These are phyloP conservation scores for Sciurus carolinensis DNA, from an alignment of 2,797 vertebrate genomes.

Conservation along the genomic window DNA sequence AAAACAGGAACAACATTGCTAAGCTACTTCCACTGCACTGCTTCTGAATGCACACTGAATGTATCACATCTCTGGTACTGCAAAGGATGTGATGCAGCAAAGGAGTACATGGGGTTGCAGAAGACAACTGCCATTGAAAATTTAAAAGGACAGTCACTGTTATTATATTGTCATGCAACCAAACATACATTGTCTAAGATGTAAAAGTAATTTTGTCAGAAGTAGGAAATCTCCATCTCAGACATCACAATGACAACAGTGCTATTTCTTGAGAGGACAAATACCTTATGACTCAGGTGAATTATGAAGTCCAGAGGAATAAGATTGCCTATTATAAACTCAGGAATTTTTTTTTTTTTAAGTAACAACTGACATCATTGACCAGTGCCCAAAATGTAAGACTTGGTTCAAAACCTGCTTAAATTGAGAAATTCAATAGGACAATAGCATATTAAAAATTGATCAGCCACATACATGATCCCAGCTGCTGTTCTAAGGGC, in stretches of 20 bases:
- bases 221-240: neutral
- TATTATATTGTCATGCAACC: neutral
- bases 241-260: neutral
- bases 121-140: neutral
- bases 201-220: neutral
- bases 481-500: neutral
- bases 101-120: accelerated
- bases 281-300: neutral
- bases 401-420: constrained; percentile 41
- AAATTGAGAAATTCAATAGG: constrained; percentile 26
- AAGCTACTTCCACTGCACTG: neutral
- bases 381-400: neutral
- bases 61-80: neutral
- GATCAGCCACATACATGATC: neutral
- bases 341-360: neutral
- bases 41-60: neutral
- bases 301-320: neutral
- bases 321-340: neutral
- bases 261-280: neutral
- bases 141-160: neutral
- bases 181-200: neutral
- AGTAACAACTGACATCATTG: neutral
- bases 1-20: neutral
- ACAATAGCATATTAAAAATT: neutral
- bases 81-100: neutral